A percentile compares a stretch with the other conserved stretches of the same genome.
Evolutionary conservation across 2,797 vertebrate species (phyloP).

Genomic region (Tachyglossus aculeatus): DNA sequence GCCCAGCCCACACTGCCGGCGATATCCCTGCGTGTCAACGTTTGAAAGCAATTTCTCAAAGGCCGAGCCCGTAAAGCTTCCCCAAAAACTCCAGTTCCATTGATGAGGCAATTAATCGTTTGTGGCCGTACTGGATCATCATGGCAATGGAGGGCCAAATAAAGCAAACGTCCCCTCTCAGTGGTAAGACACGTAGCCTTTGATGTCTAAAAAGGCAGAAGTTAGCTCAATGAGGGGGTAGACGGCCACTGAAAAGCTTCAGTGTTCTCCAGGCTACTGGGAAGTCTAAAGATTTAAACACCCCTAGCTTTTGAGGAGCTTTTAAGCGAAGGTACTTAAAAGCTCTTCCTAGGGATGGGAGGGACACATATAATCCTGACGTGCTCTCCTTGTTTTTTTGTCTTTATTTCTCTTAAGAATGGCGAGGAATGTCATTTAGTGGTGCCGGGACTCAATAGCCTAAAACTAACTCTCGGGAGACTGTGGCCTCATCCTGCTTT

Average conservation of each 20-base stretch:
- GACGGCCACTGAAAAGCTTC: too few relatives aligned
- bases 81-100: not conserved
- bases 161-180: not conserved
- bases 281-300: too few relatives aligned
- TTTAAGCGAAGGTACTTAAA: not conserved
- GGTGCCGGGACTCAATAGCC: too few relatives aligned
- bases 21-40: not conserved
- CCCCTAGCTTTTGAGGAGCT: too few relatives aligned
- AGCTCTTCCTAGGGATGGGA: not conserved
- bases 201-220: not conserved
- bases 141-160: not conserved
- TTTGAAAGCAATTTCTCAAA: not conserved
- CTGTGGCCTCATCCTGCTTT: too few relatives aligned
- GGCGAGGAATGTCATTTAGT: too few relatives aligned
- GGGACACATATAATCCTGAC: not conserved
- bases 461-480: too few relatives aligned
- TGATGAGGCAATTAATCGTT: not conserved
- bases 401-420: too few relatives aligned
- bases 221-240: too few relatives aligned
- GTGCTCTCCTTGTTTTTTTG: too few relatives aligned
- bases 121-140: not conserved
- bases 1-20: not conserved
- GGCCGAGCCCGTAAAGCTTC: not conserved
- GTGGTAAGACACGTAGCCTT: not conserved
- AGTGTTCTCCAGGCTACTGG: too few relatives aligned